Percentiles rank a stretch among this genome's conserved stretches.
phyloP scores from a whole-genome alignment of 2,888 invertebrate species.

The Tipula vernalis region DNA sequence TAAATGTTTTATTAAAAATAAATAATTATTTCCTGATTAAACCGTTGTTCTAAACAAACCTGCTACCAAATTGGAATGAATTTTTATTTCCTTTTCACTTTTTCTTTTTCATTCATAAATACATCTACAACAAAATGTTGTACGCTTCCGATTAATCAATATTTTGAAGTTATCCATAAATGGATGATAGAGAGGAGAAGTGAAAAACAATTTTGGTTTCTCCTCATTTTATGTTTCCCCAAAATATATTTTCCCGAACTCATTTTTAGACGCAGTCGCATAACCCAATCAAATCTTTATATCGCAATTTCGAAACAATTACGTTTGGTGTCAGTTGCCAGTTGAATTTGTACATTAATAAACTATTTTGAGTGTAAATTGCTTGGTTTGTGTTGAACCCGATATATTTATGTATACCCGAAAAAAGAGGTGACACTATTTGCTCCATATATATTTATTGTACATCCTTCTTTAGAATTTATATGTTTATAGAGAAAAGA shows the following conservation, averaged over 20 bases:
- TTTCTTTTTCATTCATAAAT: not conserved
- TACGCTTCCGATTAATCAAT: not conserved
- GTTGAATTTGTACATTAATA: not conserved
- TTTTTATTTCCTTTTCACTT: not conserved
- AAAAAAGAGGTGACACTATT: not conserved
- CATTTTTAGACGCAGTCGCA: not conserved
- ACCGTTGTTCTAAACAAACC: not conserved
- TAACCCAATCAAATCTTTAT: no score
- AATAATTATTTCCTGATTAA: not conserved
- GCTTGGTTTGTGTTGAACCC: not conserved
- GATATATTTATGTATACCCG: not conserved
- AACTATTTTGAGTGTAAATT: not conserved
- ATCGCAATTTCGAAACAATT: not conserved
- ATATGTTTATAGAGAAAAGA: not conserved
- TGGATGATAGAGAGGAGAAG: not conserved
- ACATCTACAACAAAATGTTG: not conserved
- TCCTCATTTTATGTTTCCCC: not conserved
- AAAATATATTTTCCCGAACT: not conserved
- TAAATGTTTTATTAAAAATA: no score
- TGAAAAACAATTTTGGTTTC: not conserved
- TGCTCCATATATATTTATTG: not conserved
- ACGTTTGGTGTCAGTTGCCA: not conserved
- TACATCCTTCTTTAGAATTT: not conserved
- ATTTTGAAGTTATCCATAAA: not conserved
- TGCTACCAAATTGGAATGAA: not conserved